Conservation (phyloP, 2,113 vertebrate species). For the Acanthisitta chloris region DNA sequence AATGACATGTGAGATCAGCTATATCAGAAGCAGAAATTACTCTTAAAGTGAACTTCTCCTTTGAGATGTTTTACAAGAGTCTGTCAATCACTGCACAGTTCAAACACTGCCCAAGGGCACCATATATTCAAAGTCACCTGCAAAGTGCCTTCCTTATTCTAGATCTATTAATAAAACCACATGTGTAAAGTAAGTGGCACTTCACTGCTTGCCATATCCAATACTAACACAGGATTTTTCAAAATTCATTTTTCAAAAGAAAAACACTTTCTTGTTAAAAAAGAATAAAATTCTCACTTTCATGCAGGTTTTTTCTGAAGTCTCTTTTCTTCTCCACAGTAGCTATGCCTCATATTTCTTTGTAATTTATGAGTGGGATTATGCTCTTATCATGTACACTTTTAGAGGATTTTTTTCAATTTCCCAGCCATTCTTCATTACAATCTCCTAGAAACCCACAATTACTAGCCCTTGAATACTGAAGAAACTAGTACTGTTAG, state of each 20-base stretch:
- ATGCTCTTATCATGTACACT: neutral
- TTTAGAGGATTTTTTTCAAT: neutral
- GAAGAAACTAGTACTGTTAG: neutral
- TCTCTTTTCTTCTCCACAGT: neutral
- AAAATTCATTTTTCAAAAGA: neutral
- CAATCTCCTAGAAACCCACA: neutral
- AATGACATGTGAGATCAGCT: neutral
- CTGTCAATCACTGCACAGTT: neutral
- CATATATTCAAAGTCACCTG: neutral
- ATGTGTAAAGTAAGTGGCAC: neutral
- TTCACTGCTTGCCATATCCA: neutral
- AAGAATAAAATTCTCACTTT: neutral
- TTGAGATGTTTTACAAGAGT: neutral
- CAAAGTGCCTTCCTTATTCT: neutral
- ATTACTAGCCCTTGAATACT: neutral
- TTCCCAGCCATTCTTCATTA: neutral
- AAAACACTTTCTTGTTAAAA: neutral
- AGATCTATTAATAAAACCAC: conserved; percentile 3
- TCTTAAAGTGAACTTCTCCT: neutral
- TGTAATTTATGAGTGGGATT: neutral
- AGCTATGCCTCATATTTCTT: neutral
- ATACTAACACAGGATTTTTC: conserved; percentile 13
- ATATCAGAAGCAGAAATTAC: neutral
- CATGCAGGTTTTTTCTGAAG: neutral
- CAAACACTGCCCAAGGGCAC: neutral